Conservation (phyloP, 2,797 vertebrate species). For the Parotocinclus haroldoi region DNA sequence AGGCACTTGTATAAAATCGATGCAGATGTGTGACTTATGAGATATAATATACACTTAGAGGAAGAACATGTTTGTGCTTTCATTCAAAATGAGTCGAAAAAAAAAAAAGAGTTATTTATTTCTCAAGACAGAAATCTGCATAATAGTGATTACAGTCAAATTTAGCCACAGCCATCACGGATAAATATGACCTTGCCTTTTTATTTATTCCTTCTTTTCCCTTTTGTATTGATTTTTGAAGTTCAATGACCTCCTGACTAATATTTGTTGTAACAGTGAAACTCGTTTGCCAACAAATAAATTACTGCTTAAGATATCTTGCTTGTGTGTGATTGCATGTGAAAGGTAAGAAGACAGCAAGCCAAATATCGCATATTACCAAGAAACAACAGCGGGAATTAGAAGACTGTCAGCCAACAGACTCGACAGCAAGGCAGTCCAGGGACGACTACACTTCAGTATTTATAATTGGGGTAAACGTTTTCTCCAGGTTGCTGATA, state of each 20-base stretch:
- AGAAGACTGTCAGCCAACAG: no score
- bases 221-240: conserved; percentile 84
- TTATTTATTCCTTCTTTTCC: conserved; percentile 86
- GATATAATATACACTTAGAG: conserved; percentile 79
- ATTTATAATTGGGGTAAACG: no score
- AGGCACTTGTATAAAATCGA: conserved; percentile 70
- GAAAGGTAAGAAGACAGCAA: neutral
- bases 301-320: conserved; percentile 83
- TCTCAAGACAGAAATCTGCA: conserved; percentile 49
- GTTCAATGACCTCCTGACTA: conserved; percentile 89
- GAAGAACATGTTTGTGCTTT: conserved; percentile 57
- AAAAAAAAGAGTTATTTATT: conserved; percentile 84
- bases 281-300: conserved; percentile 97
- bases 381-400: no score
- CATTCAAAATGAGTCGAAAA: conserved; percentile 53
- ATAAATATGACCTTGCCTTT: conserved; percentile 56
- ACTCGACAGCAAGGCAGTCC: no score
- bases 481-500: no score
- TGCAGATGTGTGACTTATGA: conserved; percentile 66
- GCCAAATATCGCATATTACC: no score
- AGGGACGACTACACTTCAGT: no score
- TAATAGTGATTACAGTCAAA: conserved; percentile 63
- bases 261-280: conserved; percentile 98
- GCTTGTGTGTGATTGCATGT: neutral
- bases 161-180: conserved; percentile 75